Evolutionary conservation across 2,113 vertebrate species (phyloP).

Genomic region (Pungitius pungitius): DNA sequence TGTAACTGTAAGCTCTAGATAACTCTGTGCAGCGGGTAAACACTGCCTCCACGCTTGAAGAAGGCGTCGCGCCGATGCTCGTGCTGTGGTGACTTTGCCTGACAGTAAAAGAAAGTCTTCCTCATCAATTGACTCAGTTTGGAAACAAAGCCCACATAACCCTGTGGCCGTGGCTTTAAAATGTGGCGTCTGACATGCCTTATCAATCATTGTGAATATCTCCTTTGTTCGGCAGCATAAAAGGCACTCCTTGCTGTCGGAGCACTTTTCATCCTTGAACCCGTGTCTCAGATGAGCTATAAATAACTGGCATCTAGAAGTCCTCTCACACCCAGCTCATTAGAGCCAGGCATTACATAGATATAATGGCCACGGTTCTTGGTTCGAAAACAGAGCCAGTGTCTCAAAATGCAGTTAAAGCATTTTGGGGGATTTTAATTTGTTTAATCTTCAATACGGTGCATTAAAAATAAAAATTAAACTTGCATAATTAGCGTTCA

Average conservation of each 20-base stretch:
- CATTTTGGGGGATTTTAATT: conserved; percentile 11
- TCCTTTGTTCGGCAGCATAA: conserved; percentile 53
- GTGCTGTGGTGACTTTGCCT: conserved; percentile 40
- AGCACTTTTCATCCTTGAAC: conserved; percentile 63
- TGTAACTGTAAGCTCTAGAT: conserved; percentile 51
- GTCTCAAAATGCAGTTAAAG: conserved; percentile 19
- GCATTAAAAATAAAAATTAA: conserved; percentile 34
- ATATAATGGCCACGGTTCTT: conserved; percentile 58
- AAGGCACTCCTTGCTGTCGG: conserved; percentile 45
- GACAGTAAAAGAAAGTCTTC: conserved; percentile 41
- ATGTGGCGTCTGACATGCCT: conserved; percentile 34
- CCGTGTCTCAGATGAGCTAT: conserved; percentile 58
- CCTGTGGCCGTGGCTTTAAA: conserved; percentile 35
- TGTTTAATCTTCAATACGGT: conserved; percentile 8
- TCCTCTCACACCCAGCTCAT: conserved; percentile 62
- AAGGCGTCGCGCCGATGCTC: conserved; percentile 28
- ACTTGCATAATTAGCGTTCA: conserved; percentile 49
- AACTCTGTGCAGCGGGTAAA: conserved; percentile 46
- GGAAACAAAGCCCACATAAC: conserved; percentile 34
- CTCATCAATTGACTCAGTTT: conserved; percentile 48
- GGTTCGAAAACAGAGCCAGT: conserved; percentile 16
- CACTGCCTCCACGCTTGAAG: conserved; percentile 47
- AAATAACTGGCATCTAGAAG: conserved; percentile 66
- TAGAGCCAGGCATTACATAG: conserved; percentile 54
- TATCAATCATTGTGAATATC: conserved; percentile 62